Evolutionary conservation across 2,797 vertebrate genomes (phyloP).

Genomic region (Artibeus jamaicensis): DNA sequence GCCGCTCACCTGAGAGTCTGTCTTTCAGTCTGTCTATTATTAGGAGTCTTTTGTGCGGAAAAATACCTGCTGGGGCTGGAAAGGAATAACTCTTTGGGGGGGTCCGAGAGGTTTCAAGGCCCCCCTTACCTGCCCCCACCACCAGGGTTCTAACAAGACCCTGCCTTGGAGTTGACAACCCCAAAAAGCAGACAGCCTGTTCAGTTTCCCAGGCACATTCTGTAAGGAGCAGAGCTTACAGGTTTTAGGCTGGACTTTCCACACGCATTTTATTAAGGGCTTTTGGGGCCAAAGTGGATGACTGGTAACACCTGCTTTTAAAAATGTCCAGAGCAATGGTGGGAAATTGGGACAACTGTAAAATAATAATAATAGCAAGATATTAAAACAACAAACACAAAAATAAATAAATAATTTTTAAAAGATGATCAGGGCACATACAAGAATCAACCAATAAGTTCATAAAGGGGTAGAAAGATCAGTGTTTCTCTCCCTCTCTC

Average conservation of each 20-base stretch:
- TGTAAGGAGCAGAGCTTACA: not conserved
- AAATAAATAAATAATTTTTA: too few relatives aligned
- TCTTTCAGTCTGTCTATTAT: not conserved
- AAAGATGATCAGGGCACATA: not conserved
- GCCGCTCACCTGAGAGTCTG: not conserved
- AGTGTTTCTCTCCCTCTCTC: too few relatives aligned
- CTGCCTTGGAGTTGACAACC: not conserved
- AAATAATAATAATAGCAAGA: too few relatives aligned
- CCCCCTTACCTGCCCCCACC: not conserved
- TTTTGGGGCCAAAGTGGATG: not conserved
- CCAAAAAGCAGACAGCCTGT: not conserved
- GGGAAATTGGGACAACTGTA: too few relatives aligned
- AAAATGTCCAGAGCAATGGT: not conserved
- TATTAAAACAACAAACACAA: too few relatives aligned
- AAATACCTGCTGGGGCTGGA: not conserved
- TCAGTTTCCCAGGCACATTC: not conserved
- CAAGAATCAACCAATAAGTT: too few relatives aligned
- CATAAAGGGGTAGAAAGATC: too few relatives aligned
- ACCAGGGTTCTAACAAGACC: not conserved
- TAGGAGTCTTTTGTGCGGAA: not conserved
- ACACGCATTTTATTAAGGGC: not conserved
- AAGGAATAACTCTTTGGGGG: not conserved
- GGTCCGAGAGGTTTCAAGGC: not conserved
- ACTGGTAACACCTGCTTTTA: conserved; percentile 43
- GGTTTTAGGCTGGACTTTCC: not conserved